Evolutionary conservation across 2,113 vertebrate genomes (phyloP), one percentile per base, ranked within the genome.

Genomic region (Macquaria australasica): DNA sequence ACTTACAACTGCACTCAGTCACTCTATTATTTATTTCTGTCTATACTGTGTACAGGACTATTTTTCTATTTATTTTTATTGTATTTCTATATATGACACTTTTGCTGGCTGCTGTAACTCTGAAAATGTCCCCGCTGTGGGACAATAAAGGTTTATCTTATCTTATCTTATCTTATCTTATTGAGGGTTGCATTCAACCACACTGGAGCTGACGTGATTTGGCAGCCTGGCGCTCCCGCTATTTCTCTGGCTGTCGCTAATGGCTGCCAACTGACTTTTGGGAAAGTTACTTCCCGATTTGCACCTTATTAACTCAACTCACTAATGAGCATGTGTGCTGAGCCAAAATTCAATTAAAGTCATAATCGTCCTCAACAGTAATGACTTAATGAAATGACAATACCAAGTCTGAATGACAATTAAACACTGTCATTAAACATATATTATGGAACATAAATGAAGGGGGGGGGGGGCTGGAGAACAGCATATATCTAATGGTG

Each of bases 321-420:
- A 20, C 68, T 85, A 90, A 89, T 81, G 79, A 86, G 74, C 64
- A 48, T 75, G 87, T 85, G 79, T 53, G 73, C 56, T 55, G 71
- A 88, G 84, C 84, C 89, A 88, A 66, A 85, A 80, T 84, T 83
- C 59, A 81, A 88, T 87, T 90, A 69, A 76, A 88, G 59, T 71
- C 41, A 79, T 83, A 87, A 90, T 87, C 71, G 21, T 59, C 81
- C 64, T 76, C 79, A 84, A 71, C 58, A 58, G 56, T 41, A 83
- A 77, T 58, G 84, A 48, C 18, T 59, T 53, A 74, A 39, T 39
- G 37, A 83, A 84, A 63, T 60, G 69, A 88, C 82, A 80, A 73
- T 20, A 55, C n/a, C 60, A 23, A 67, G 53, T 76, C 37, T 55
- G 59, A 77, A 82, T 82, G 75, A 63, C 79, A 83, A 85, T 89